Evolutionary conservation across 2,888 invertebrate genomes (phyloP), one percentile per base, ranked within the genome.

Genomic region (Drosophila prostipennis): DNA sequence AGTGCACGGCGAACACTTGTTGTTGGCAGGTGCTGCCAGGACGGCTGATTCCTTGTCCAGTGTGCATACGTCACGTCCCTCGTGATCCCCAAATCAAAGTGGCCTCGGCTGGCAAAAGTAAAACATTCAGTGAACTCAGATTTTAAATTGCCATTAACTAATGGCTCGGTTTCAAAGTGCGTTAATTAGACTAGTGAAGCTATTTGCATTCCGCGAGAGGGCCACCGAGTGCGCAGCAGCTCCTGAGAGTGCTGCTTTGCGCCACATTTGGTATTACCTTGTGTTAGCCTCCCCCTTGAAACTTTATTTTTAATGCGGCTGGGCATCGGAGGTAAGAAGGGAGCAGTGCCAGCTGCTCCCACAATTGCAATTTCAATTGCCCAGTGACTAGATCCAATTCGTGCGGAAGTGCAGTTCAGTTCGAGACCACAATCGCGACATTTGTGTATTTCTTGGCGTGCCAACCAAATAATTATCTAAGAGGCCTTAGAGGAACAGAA

Each of bases 141-240:
- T 6, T 10, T 11, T 11, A 40, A 51, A 43, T 10, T 19, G 19
- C 23, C n/a, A 10, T 10, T n/a, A 6, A 8, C 14, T 1, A 2
- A 11, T 32, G 52, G 16, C 39, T 39, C 7, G 39, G 39, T 26
- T 57, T 37, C 3, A 19, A 46, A 53, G 40, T 58, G 58, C 39
- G 32, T 10, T 48, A 40, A 48, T 61, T 48, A 23, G 58, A 34
- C 39, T 37, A 36, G 34, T 53, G 53, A 19, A 37, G 39, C 37
- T 40, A 53, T 65, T 61, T 46, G 37, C 64, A 60, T 42, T 63
- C 37, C 23, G 13, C 23, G 54, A 55, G 68, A 54, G 67, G 64
- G 56, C 51, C 51, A 43, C 19, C 37, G 37, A 26, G 49, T 68
- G 68, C 68, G 68, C 68, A 65, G 68, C 68, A 65, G 60, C 61